Percentiles rank a stretch among this genome's conserved stretches.
Conservation (phyloP, 2,797 vertebrate species). For the Peromyscus aztecus region DNA sequence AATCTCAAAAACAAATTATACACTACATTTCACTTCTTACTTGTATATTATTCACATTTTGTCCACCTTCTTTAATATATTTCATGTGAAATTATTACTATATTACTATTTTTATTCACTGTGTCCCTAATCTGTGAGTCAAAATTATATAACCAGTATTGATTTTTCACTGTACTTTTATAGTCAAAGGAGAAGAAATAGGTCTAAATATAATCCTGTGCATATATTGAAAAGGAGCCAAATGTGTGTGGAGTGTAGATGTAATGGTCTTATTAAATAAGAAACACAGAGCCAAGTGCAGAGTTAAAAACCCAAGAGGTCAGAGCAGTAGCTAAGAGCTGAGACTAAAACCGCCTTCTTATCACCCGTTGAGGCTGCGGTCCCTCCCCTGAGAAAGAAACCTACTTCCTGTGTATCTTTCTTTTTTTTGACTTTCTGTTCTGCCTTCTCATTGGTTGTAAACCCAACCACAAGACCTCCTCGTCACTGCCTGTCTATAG, state of each 20-base stretch:
- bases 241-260: not conserved
- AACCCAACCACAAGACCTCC: too few relatives aligned
- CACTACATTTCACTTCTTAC: not conserved
- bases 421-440: too few relatives aligned
- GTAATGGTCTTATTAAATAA: too few relatives aligned
- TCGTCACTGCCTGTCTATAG: too few relatives aligned
- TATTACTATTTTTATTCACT: not conserved
- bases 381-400: too few relatives aligned
- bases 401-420: too few relatives aligned
- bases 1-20: not conserved
- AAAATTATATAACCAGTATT: not conserved
- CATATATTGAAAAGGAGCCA: not conserved
- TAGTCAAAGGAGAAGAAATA: not conserved
- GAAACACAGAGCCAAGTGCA: too few relatives aligned
- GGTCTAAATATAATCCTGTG: not conserved
- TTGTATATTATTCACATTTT: not conserved
- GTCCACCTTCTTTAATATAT: not conserved
- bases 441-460: too few relatives aligned
- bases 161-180: not conserved
- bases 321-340: too few relatives aligned
- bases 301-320: too few relatives aligned
- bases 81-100: not conserved
- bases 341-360: too few relatives aligned
- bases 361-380: too few relatives aligned
- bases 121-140: not conserved